Base-by-base conservation (phyloP, 2,797 vertebrate species). In the Siniperca scherzeri region DNA sequence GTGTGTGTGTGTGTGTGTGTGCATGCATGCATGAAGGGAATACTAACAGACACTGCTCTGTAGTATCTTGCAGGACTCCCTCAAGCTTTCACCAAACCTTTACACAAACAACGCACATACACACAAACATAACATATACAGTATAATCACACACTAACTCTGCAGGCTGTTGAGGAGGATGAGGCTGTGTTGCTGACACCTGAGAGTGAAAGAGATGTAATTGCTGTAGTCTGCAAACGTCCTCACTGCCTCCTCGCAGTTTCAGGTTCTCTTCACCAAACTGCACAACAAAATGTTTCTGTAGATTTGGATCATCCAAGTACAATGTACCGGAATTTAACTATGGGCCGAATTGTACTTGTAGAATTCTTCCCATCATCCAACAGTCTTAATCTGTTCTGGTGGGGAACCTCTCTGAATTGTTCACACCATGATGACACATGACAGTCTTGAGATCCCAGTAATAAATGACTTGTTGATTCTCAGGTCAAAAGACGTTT, bases 11-110 rank as follows among this genome's bases (percentile, higher is more conserved):
- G 55, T 56, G 1, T 46, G 62, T 66, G 38, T 69, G 76, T 78
- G 56, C 2, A 5, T 17, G 52, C 56, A 56, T 75, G 77, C 72
- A 72, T 83, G 74, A 74, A 48, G 62, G 6, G 22, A 81, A 87
- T 77, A 27, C 69, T 36, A 82, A 77, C 60, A 78, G 61, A 83
- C 82, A 46, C 5, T 11, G 14, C 65, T 67, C 68, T 78, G 62
- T 38, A 30, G 69, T 13, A 48, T 65, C 77, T 50, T 21, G 21
- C 44, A 78, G 74, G 60, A 70, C 64, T 70, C 77, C 82, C 74
- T 72, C 57, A 44, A 83, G 80, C 81, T 67, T 70, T 52, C 38
- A 70, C 1, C 53, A 57, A 76, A 60, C 22, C 65, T 70, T 48
- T 60, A 12, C 33, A 62, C 25, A 74, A 7, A 36, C 61, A 16